Conservation (phyloP, 1,140 invertebrate genomes). For the Papilio helenus region DNA sequence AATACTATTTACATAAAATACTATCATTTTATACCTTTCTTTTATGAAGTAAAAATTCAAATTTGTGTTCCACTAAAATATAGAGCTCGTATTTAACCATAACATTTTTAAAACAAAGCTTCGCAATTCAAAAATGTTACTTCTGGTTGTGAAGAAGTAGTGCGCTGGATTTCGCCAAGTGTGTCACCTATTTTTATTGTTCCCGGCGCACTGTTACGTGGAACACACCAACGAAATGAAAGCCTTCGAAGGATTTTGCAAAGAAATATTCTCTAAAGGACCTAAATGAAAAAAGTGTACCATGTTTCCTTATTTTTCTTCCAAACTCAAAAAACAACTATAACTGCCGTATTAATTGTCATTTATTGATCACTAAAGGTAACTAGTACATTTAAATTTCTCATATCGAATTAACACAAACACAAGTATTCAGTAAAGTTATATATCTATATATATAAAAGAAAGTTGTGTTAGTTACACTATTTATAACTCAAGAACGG, state of each 20-base stretch:
- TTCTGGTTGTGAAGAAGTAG: slow-evolving; percentile 19
- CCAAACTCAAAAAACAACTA: neutral
- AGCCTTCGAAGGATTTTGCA: slow-evolving; percentile 8
- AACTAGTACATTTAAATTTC: too few species aligned
- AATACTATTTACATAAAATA: neutral
- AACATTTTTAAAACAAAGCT: slow-evolving; percentile 36
- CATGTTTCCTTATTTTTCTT: neutral
- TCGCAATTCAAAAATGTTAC: slow-evolving; percentile 35
- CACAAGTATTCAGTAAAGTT: too few species aligned
- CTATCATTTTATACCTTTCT: slow-evolving; percentile 2
- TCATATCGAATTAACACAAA: too few species aligned
- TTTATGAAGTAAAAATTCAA: slow-evolving; percentile 12
- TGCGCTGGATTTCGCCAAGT: slow-evolving; percentile 38
- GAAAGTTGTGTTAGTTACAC: too few species aligned
- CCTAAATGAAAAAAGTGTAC: neutral
- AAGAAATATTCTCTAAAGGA: slow-evolving; percentile 14
- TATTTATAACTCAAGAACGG: too few species aligned
- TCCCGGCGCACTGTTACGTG: slow-evolving; percentile 8
- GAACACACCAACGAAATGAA: slow-evolving; percentile 37
- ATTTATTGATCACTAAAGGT: too few species aligned
- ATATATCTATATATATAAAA: too few species aligned
- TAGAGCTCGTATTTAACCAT: slow-evolving; percentile 29
- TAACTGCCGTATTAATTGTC: too few species aligned
- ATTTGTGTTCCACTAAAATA: slow-evolving; percentile 17
- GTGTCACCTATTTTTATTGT: slow-evolving; percentile 41